These are phyloP conservation scores for Bryconaethiops microstoma DNA, from an alignment of 2,797 vertebrate genomes.

Conservation along the genomic window DNA sequence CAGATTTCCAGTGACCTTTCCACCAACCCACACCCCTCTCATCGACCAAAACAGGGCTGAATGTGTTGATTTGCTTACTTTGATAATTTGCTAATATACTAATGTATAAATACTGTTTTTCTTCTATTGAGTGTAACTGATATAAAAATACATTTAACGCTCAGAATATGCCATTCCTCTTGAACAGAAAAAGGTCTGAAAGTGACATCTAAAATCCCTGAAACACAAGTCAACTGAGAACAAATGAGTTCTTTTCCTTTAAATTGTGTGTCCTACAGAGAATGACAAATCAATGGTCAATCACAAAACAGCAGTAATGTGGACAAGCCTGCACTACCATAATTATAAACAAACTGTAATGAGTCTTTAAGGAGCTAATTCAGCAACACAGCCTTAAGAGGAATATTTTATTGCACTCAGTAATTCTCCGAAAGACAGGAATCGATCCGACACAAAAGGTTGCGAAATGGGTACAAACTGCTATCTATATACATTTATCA, in stretches of 20 bases:
- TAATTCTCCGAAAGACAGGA: slow-evolving; percentile 8
- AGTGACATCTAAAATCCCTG: neutral
- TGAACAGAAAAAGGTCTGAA: neutral
- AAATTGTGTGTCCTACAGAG: slow-evolving; percentile 33
- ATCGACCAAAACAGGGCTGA: no score
- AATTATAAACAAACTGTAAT: slow-evolving; percentile 36
- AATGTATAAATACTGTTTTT: no score
- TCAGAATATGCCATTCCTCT: neutral
- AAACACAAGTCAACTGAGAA: neutral
- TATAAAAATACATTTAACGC: no score
- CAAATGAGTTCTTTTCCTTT: slow-evolving; percentile 33
- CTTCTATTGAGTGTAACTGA: no score
- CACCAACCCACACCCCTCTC: no score
- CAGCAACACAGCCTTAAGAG: slow-evolving; percentile 24
- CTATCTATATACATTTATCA: neutral
- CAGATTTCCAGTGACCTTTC: no score
- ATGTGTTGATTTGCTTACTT: no score
- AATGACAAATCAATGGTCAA: slow-evolving; percentile 57
- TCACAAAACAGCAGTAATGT: slow-evolving; percentile 11
- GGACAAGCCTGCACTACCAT: slow-evolving; percentile 18
- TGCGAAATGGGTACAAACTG: neutral
- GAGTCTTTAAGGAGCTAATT: slow-evolving; percentile 43
- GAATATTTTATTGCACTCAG: neutral
- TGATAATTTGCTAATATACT: no score
- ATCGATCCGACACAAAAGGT: neutral